Evolutionary conservation across 1,140 invertebrate genomes (phyloP), one percentile per base, ranked within the genome.

Genomic region (Choristoneura fumiferana): DNA sequence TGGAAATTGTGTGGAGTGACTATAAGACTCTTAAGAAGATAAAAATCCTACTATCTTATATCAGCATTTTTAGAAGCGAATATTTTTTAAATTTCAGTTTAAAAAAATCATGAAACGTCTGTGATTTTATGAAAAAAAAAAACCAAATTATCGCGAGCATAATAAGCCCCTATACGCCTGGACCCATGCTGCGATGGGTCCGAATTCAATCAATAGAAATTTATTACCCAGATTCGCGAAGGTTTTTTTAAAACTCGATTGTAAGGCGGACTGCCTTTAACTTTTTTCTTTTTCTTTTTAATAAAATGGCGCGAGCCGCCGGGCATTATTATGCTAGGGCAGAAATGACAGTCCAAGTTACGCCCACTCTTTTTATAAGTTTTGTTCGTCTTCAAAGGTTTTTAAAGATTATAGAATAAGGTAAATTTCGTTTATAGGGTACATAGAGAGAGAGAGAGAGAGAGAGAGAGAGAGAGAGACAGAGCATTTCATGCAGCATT

Each of bases 131-230:
- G n/a, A 57, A 59, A 54, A 71, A 73, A 75, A 69, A 76, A 71
- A 58, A 18, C 18, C 63, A 82, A 84, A 86, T 81, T 75, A 81
- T 78, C 58, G 69, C 29, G 61, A 78, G 58, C 74, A 89, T 87
- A 89, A 89, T 89, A 79, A 81, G 80, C 86, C 86, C 86, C 72
- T 82, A 87, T 89, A 69, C 68, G 84, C 12, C 83, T 86, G 86
- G 84, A 33, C 43, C 43, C 43, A 49, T 49, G 43, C 43, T 49
- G 43, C 10, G 43, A 77, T 82, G 84, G 76, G 86, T 84, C 82
- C 86, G 74, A 87, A 86, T 82, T 83, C 81, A 78, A 87, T 89
- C 86, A 86, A 86, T 76, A 80, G 76, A 69, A 85, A 87, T 89
- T 89, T 89, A 89, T 89, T 89, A 78, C 69, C 78, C 76, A 81